A percentile compares a stretch with the other conserved stretches of the same genome.
phyloP scores from a whole-genome alignment of 2,113 vertebrate genomes.

The Phaetusa simplex region DNA sequence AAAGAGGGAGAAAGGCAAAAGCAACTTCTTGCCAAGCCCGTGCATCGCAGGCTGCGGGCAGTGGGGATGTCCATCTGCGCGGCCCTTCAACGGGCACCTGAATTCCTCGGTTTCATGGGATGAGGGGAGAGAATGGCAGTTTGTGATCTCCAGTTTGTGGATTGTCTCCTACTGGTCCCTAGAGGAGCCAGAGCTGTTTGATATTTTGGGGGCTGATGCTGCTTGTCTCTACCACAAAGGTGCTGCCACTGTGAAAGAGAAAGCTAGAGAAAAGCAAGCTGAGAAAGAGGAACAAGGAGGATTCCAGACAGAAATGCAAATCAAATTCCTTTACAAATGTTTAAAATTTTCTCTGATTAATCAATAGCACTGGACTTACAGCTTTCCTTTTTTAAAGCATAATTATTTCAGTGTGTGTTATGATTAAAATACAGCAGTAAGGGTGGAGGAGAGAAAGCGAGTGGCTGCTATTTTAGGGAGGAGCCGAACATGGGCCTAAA shows the following conservation, averaged over 20 bases:
- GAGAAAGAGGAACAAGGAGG: not conserved
- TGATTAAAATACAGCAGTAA: conserved; percentile 25
- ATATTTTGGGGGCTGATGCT: not conserved
- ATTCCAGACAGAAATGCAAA: conserved; percentile 10
- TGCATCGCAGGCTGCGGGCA: not conserved
- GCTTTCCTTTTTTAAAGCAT: conserved; percentile 17
- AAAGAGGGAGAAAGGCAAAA: not conserved
- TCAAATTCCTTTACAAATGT: conserved; percentile 6
- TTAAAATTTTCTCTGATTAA: conserved; percentile 20
- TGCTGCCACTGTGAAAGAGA: not conserved
- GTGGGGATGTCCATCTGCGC: not conserved
- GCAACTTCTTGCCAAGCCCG: not conserved
- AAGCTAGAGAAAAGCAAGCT: not conserved
- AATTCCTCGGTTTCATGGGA: not conserved
- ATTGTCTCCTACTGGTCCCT: not conserved
- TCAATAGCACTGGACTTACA: not conserved
- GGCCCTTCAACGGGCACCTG: not conserved
- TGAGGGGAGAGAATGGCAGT: not conserved
- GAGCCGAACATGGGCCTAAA: conserved; percentile 18
- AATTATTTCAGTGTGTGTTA: conserved; percentile 40
- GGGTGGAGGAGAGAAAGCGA: conserved; percentile 53
- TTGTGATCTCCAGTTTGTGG: not conserved
- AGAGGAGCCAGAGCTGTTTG: not conserved
- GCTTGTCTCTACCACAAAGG: not conserved
- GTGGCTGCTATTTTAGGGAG: conserved; percentile 56